These are phyloP conservation scores for Lophura swinhoii DNA, from an alignment of 2,797 vertebrate genomes.

Conservation along the genomic window DNA sequence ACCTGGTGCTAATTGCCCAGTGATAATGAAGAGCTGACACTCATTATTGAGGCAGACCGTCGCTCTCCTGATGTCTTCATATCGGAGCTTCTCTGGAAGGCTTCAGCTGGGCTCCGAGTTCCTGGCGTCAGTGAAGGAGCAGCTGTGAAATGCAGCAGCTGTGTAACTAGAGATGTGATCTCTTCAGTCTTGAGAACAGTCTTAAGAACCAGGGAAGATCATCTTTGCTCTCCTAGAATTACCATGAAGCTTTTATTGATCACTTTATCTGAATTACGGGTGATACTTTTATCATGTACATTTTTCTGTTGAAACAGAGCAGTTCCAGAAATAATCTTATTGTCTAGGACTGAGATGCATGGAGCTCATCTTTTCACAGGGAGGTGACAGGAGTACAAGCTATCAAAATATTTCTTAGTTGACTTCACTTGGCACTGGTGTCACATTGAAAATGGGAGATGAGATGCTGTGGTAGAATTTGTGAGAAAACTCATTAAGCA, in stretches of 20 bases:
- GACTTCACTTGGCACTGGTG: not conserved
- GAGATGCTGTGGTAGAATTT: not conserved
- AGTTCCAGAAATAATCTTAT: not conserved
- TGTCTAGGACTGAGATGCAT: not conserved
- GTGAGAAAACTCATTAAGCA: not conserved
- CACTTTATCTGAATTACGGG: not conserved
- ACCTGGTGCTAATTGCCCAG: conserved; percentile 28
- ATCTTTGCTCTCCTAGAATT: not conserved
- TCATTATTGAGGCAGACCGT: not conserved
- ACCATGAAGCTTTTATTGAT: not conserved
- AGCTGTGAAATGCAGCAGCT: not conserved
- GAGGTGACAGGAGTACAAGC: not conserved
- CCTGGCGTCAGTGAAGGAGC: not conserved
- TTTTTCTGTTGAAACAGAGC: not conserved
- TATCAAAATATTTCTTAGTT: not conserved
- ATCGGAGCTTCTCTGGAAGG: not conserved
- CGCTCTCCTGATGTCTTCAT: not conserved
- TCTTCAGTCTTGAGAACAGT: not conserved
- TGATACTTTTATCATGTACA: not conserved
- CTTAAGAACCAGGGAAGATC: not conserved
- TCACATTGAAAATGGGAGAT: not conserved
- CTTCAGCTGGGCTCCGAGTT: not conserved
- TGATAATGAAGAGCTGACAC: not conserved
- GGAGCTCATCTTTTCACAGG: not conserved
- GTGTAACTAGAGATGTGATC: not conserved